Conservation (phyloP, 2,888 invertebrate species). For the Campaea margaritaria region DNA sequence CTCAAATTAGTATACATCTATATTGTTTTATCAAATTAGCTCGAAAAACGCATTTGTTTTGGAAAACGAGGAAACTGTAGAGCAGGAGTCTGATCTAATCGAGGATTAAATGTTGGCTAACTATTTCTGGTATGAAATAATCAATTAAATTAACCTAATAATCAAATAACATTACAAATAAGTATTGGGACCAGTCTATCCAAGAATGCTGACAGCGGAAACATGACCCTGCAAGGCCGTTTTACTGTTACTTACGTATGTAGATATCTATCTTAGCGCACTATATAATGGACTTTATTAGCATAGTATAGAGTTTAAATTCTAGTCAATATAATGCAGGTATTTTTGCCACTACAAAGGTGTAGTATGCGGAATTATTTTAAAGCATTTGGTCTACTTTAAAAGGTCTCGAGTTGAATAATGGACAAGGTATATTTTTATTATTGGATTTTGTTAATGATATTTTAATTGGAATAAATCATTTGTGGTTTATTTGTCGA, state of each 20-base stretch:
- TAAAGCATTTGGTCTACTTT: constrained; percentile 20
- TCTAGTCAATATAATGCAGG: constrained; percentile 22
- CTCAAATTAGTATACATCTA: no score
- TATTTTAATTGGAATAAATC: no score
- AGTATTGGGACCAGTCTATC: constrained; percentile 48
- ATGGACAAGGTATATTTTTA: constrained; percentile 5
- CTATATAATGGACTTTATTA: constrained; percentile 29
- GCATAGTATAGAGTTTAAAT: constrained; percentile 32
- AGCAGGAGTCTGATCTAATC: no score
- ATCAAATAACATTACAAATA: constrained; percentile 23
- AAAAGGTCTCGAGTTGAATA: constrained; percentile 20
- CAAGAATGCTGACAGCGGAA: constrained; percentile 72
- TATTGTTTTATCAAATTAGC: no score
- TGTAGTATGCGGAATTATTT: constrained; percentile 45
- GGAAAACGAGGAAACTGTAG: background rate
- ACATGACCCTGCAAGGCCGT: constrained; percentile 78
- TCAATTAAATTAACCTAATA: constrained; percentile 13
- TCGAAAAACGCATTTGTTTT: no score
- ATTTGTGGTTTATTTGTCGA: no score
- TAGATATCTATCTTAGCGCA: constrained; percentile 54
- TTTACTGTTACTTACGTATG: constrained; percentile 66
- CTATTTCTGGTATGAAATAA: constrained; percentile 10
- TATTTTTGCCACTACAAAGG: constrained; percentile 33
- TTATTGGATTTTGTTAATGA: no score
- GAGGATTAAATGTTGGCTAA: no score